phyloP scores from a whole-genome alignment of 2,113 vertebrate species.

The Passerina amoena region DNA sequence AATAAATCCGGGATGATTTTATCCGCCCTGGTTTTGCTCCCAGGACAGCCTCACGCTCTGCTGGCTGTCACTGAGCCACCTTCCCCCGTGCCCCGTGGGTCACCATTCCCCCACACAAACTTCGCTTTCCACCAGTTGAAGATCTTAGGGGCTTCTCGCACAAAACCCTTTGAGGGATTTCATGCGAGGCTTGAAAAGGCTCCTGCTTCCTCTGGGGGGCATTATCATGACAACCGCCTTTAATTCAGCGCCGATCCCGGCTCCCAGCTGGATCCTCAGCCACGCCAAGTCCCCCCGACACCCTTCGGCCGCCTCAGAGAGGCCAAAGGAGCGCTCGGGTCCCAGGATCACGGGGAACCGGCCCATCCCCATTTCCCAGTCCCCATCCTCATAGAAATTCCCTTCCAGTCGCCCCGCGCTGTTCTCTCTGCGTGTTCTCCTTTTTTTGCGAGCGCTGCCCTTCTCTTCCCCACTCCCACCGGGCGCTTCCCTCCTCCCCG shows the following conservation, averaged over 20 bases:
- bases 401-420: not conserved
- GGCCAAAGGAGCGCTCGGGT: conserved; percentile 10
- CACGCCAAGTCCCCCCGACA: not conserved
- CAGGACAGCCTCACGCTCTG: not conserved
- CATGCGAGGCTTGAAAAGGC: conserved; percentile 1
- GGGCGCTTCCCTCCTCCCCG: conserved; percentile 5
- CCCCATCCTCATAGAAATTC: conserved; percentile 43
- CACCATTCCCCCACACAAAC: not conserved
- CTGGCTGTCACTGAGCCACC: not conserved
- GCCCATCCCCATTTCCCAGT: conserved; percentile 32
- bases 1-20: not conserved
- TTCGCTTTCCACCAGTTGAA: not conserved
- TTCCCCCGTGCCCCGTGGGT: not conserved
- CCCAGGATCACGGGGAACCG: not conserved
- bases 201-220: conserved; percentile 25
- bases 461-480: conserved; percentile 48
- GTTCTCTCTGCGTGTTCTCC: not conserved
- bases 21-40: not conserved
- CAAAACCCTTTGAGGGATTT: conserved; percentile 10
- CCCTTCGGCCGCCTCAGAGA: not conserved
- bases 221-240: not conserved
- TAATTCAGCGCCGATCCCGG: not conserved
- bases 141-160: not conserved
- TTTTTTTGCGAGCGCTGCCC: not conserved
- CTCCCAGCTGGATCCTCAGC: conserved; percentile 10